These are phyloP conservation scores for Amazona finschi DNA, from an alignment of 2,797 vertebrate genomes.

Conservation along the genomic window DNA sequence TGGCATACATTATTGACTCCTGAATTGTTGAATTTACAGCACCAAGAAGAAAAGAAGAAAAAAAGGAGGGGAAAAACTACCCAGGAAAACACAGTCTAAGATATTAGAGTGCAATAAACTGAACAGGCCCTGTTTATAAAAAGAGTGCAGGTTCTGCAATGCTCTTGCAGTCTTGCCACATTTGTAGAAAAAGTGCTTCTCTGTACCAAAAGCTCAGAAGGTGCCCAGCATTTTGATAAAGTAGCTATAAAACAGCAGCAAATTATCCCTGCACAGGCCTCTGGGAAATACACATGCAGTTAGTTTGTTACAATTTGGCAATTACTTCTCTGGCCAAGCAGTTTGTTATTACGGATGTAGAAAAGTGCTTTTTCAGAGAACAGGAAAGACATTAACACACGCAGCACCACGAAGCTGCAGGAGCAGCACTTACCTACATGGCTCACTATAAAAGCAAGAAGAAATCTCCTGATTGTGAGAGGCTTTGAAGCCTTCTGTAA, in stretches of 20 bases:
- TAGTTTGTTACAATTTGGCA: background rate
- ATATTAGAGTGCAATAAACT: background rate
- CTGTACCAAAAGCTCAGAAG: background rate
- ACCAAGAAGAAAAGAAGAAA: rapidly evolving
- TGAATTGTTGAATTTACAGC: background rate
- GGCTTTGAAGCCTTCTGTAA: background rate
- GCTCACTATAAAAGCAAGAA: rapidly evolving
- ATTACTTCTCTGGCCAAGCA: background rate
- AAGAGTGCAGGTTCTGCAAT: background rate
- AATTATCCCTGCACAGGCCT: background rate
- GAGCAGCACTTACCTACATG: background rate
- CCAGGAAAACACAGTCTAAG: background rate
- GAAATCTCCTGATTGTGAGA: background rate
- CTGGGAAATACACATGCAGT: background rate
- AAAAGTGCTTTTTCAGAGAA: background rate
- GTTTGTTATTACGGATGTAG: background rate
- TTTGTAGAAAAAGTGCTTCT: background rate
- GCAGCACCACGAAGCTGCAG: background rate
- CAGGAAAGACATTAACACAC: background rate
- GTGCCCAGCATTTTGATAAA: background rate
- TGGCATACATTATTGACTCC: background rate
- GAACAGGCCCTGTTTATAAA: background rate
- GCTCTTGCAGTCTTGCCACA: background rate
- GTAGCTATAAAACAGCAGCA: background rate
- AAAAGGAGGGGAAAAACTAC: rapidly evolving